Evolutionary conservation across 2,888 invertebrate genomes (phyloP), one percentile per base, ranked within the genome.

Genomic region (Junonia oenone): DNA sequence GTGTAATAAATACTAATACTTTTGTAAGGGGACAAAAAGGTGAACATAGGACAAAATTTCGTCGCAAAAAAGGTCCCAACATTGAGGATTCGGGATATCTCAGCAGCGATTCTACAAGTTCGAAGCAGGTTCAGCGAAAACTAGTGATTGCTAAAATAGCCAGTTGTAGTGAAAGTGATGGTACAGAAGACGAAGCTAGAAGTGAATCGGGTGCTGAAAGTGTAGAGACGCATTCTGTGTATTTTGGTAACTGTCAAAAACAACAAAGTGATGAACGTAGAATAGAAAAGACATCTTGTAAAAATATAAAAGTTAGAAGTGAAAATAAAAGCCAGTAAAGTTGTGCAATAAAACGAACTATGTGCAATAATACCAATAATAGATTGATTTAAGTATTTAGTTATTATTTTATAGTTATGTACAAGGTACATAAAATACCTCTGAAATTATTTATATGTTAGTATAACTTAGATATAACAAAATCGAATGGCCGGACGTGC

Each of bases 141-240:
- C 53, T 86, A 64, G 79, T 83, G 33, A 83, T 91, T 58, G 89
- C 91, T 13, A 91, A 91, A 70, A 89, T 84, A 66, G 76, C 90
- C 66, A 91, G 93, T 82, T 91, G 93, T 68, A 93, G 95, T 79
- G 95, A 93, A 70, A 95, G 95, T 60, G 96, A 95, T 60, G 95
- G 95, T 73, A 94, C 94, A n/a, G 92, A 93, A 60, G 94, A 94
- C 33, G 96, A 96, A 72, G 96, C 94, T 6, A 92, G 95, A 61
- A 96, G 96, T 83, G 96, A 96, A 83, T 96, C 96, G 19, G 96
- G 96, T 0, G 96, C 95, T 2, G 96, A 96, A 75, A 96, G 96
- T 83, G 91, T 96, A 26, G 96, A 96, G 71, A 96, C 96, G 0
- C 96, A 96, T 83, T 96, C 96, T 2, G 96, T 96, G 37, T 95